Evolutionary conservation across 2,888 invertebrate species (phyloP), one percentile per base, ranked within the genome.

Genomic region (Erannis defoliaria): DNA sequence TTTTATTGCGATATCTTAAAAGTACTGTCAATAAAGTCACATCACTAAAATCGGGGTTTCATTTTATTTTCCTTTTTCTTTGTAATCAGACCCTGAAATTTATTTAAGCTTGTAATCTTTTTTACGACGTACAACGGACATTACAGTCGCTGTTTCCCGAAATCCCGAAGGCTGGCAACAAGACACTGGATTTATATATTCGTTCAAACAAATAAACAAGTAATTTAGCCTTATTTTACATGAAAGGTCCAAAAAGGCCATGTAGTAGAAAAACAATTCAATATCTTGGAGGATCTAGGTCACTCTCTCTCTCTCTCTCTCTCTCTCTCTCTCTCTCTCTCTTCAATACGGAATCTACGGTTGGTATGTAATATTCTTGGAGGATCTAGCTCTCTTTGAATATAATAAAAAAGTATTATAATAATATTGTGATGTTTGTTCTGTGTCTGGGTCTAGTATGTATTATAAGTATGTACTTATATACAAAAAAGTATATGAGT

Each of bases 91-190:
- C 46, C 63, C 58, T 61, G 33, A 64, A 63, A 66, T 62, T 62
- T 62, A 64, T 59, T 43, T 49, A 61, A 68, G 62, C 65, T 66
- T 54, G 55, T 61, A 57, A 66, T 68, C 63, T 65, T 46, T 60
- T 68, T 68, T 66, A 66, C 58, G 59, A 49, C 50, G 56, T 50
- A 55, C 51, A 56, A 62, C 54, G 55, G 40, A 38, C 56, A 51
- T 68, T 62, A 54, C 50, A 31, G 49, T 43, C 42, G 31, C 23
- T 57, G 38, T 55, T 48, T 64, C 58, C 40, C 51, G 50, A 38
- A 61, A 6, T 55, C 49, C 37, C 42, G 46, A 57, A 50, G 21
- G 35, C 40, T 43, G 49, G 59, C 35, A 42, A 62, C 51, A 48
- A 56, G 46, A 45, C 23, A 18, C 23, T 38, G 33, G 33, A 53